phyloP scores from a whole-genome alignment of 2,113 vertebrate genomes.

The Periophthalmodon schlosseri region DNA sequence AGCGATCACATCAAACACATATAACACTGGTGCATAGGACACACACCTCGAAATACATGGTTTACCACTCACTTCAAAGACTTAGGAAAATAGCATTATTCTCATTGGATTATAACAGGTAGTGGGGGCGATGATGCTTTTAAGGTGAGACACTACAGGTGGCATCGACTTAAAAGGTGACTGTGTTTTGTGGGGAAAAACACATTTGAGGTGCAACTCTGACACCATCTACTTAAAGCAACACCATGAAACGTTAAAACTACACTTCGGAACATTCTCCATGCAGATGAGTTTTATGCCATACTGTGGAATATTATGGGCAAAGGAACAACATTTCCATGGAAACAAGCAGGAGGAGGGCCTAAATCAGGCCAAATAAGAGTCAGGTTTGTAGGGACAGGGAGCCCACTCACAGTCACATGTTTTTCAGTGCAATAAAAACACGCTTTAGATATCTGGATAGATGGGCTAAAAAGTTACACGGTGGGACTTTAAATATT shows the following conservation, averaged over 20 bases:
- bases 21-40: constrained; percentile 23
- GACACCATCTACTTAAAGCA: not conserved
- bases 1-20: constrained; percentile 53
- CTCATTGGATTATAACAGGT: constrained; percentile 11
- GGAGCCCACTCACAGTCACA: no score
- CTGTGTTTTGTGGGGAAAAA: not conserved
- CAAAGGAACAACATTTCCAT: no score
- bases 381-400: no score
- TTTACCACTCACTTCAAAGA: constrained; percentile 17
- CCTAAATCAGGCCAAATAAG: no score
- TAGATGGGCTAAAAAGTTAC: no score
- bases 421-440: no score
- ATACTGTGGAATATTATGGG: no score
- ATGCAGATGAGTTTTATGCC: no score
- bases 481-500: not conserved
- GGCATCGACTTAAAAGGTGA: not conserved
- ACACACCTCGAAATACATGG: constrained; percentile 13
- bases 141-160: not conserved
- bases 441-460: no score
- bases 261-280: no score
- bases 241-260: no score
- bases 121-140: constrained; percentile 41
- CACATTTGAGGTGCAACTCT: not conserved
- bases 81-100: constrained; percentile 16
- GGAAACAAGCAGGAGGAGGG: no score